Evolutionary conservation across 1,140 invertebrate genomes (phyloP).

Genomic region (Wasmannia auropunctata): DNA sequence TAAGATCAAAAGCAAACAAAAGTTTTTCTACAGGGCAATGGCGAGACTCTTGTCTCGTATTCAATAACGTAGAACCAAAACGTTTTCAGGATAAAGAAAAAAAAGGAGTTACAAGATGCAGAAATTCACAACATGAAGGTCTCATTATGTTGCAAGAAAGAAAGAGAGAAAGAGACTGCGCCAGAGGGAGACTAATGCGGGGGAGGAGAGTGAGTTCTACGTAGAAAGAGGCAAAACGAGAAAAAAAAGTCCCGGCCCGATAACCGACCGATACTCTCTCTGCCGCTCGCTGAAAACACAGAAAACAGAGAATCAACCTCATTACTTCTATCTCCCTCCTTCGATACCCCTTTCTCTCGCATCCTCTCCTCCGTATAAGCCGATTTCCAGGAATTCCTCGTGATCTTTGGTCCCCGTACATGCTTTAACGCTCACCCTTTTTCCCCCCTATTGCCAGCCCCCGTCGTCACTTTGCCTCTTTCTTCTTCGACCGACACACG

Average conservation of each 20-base stretch:
- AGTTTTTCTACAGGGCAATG: conserved; percentile 14
- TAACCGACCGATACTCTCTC: conserved; percentile 77
- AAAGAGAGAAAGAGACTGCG: conserved; percentile 38
- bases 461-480: conserved; percentile 23
- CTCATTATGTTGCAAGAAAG: conserved; percentile 77
- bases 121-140: conserved; percentile 78
- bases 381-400: conserved; percentile 81
- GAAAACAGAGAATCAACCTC: conserved; percentile 83
- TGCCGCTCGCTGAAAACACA: conserved; percentile 79
- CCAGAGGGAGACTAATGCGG: conserved; percentile 15
- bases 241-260: conserved; percentile 74
- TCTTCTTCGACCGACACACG: conserved; percentile 54
- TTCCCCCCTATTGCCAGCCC: background rate
- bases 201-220: conserved; percentile 1
- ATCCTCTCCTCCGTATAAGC: conserved; percentile 55
- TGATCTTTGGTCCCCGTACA: conserved; percentile 80
- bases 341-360: conserved; percentile 56
- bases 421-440: conserved; percentile 67
- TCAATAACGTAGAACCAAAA: conserved; percentile 26
- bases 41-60: conserved; percentile 16
- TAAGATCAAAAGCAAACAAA: background rate
- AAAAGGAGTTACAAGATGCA: conserved; percentile 67
- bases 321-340: conserved; percentile 82
- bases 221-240: conserved; percentile 49
- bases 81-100: background rate